Conservation (phyloP, 2,888 invertebrate genomes). For the Silvanus unidentatus region DNA sequence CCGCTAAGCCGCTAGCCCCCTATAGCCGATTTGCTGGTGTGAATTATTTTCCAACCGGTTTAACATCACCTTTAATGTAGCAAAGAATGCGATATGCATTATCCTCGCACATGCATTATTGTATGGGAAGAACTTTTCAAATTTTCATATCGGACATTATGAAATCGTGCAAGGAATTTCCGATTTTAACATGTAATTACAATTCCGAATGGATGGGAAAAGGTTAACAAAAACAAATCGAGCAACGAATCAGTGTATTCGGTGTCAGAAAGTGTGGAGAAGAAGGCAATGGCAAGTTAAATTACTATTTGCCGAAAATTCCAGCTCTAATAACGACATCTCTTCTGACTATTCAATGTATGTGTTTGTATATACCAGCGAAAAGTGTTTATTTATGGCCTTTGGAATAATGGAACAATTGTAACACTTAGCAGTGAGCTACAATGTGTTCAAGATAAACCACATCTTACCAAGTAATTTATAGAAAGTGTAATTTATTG, state of each 20-base stretch:
- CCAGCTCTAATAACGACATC: conserved; percentile 32
- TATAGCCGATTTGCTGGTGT: neutral
- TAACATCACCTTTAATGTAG: conserved; percentile 3
- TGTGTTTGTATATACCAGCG: conserved; percentile 5
- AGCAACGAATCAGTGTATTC: too few relatives aligned
- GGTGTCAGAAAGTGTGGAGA: too few relatives aligned
- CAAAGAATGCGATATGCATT: too few relatives aligned
- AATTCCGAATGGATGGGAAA: too few relatives aligned
- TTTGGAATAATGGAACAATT: conserved; percentile 38
- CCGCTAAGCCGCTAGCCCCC: conserved; percentile 30
- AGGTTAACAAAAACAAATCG: too few relatives aligned
- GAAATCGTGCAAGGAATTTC: too few relatives aligned
- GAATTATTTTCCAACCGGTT: conserved; percentile 9
- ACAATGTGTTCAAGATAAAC: conserved; percentile 36
- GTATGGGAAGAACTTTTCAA: too few relatives aligned
- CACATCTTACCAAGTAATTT: conserved; percentile 34
- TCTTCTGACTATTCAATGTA: neutral
- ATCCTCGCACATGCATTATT: too few relatives aligned
- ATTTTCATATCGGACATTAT: too few relatives aligned
- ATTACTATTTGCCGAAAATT: conserved; percentile 23
- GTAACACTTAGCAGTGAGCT: conserved; percentile 31
- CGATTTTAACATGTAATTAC: too few relatives aligned
- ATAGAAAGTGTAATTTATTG: conserved; percentile 16
- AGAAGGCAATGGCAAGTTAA: too few relatives aligned
- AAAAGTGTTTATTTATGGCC: conserved; percentile 37